Base-by-base conservation (phyloP, 2,888 invertebrate genomes). In the Steromphala cineraria region DNA sequence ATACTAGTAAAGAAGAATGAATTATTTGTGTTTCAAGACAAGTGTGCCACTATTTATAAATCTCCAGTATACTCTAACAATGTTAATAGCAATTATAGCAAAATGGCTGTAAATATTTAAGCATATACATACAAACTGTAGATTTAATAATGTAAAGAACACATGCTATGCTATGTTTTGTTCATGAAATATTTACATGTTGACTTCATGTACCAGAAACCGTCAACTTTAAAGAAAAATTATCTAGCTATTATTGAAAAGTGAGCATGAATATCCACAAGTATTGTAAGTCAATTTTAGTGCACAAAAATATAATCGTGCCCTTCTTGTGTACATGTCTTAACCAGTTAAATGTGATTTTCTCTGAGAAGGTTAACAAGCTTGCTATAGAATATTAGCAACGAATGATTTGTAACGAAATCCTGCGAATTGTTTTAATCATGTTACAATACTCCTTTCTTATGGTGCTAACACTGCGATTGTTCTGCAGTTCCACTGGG, bases 381-480 rank as follows among this genome's bases (percentile, higher is more conserved):
- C 28, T 28, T 62, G 24, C 28, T 28, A 62, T 24, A 62, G 62
- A 17, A 62, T 24, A 28, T 24, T 28, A 31, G 24, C 24, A 28
- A 62, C 28, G 28, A 62, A 62, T 28, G 13, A 62, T 28, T 62
- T 62, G 62, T 62, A 62, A 62, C 31, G 71, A 71, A 71, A 71
- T 71, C 40, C 71, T 36, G 24, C 62, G 13, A 62, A 31, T 28
- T 62, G 28, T 62, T 24, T 62, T 62, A 62, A 62, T 62, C 62
- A 62, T 62, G 62, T 40, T 10, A 36, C 17, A 71, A 71, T 71
- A 71, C 71, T 71, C 71, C 24, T 71, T 71, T 71, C 71, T 40
- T 36, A 71, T 71, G 71, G 71, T 71, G 71, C 71, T 71, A 71
- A 40, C 15, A 36, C 71, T 40, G 31, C 31, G 36, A 31, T 2